A percentile compares a stretch with the other conserved stretches of the same genome.
phyloP scores from a whole-genome alignment of 2,888 invertebrate species.

The Hyalella azteca region DNA sequence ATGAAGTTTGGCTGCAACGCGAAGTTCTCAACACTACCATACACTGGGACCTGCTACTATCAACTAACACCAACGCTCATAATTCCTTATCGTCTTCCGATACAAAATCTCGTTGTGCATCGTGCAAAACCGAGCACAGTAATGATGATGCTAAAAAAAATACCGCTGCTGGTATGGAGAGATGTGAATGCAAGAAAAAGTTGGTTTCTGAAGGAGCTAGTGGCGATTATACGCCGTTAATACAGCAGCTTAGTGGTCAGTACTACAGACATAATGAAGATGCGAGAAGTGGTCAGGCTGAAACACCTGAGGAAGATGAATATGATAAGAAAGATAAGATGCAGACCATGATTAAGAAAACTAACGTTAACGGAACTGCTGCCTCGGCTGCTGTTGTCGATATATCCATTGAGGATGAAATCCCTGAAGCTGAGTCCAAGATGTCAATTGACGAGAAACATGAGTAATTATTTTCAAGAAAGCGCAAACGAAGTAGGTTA shows the following conservation, averaged over 20 bases:
- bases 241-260: constrained; percentile 12
- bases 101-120: not conserved
- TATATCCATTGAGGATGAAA: constrained; percentile 3
- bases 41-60: constrained; percentile 68
- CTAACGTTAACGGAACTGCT: not conserved
- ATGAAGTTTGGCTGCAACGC: constrained; percentile 93
- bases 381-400: constrained; percentile 7
- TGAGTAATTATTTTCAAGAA: too few species aligned
- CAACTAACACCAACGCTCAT: constrained; percentile 10
- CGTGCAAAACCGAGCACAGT: not conserved
- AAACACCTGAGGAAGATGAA: constrained; percentile 18
- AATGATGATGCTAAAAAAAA: not conserved
- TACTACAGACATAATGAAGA: not conserved
- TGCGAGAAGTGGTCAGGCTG: not conserved
- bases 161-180: not conserved
- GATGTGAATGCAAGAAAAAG: not conserved
- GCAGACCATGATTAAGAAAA: constrained; percentile 14
- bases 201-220: not conserved
- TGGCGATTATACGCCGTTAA: constrained; percentile 23
- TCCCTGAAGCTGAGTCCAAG: too few species aligned
- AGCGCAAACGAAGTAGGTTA: too few species aligned
- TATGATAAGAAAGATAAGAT: constrained; percentile 2
- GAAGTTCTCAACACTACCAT: constrained; percentile 86
- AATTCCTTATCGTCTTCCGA: not conserved
- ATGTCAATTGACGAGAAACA: too few species aligned